Percentiles rank a stretch among this genome's conserved stretches.
Conservation (phyloP, 2,113 vertebrate species). For the Ophthalmolycus amberensis region DNA sequence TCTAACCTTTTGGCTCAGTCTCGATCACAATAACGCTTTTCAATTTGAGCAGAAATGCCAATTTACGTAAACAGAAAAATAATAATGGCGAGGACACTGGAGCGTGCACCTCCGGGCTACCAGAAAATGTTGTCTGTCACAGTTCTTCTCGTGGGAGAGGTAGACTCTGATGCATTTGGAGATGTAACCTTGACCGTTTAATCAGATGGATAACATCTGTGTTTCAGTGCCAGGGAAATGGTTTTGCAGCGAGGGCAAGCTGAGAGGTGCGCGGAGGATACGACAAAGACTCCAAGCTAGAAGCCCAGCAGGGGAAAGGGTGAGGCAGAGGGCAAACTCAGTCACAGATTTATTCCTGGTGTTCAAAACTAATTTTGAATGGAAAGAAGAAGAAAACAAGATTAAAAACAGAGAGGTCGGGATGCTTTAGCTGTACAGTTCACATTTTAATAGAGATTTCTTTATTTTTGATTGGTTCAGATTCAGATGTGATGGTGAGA, state of each 20-base stretch:
- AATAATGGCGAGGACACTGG: slow-evolving; percentile 50
- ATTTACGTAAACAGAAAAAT: slow-evolving; percentile 39
- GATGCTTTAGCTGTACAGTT: background rate
- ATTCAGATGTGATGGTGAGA: slow-evolving; percentile 24
- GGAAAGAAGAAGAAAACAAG: background rate
- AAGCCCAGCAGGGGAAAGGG: slow-evolving; percentile 57
- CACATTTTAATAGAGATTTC: background rate
- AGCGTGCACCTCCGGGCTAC: slow-evolving; percentile 51
- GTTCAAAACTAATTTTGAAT: slow-evolving; percentile 40
- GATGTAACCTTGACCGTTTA: slow-evolving; percentile 79
- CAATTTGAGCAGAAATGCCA: slow-evolving; percentile 43
- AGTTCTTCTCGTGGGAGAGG: slow-evolving; percentile 53
- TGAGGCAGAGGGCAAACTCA: slow-evolving; percentile 50
- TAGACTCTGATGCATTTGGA: slow-evolving; percentile 77
- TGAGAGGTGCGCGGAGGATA: slow-evolving; percentile 40
- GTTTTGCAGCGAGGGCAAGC: slow-evolving; percentile 68
- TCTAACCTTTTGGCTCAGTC: slow-evolving; percentile 39
- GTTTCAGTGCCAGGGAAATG: slow-evolving; percentile 74
- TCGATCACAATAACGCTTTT: slow-evolving; percentile 33
- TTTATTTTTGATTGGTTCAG: background rate
- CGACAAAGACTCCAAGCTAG: slow-evolving; percentile 67
- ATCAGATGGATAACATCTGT: slow-evolving; percentile 81
- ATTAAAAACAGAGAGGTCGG: slow-evolving; percentile 1
- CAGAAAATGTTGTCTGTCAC: slow-evolving; percentile 65
- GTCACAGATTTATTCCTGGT: slow-evolving; percentile 52